These are phyloP conservation scores for Caiman crocodilus DNA, from an alignment of 2,797 vertebrate species.

Conservation along the genomic window DNA sequence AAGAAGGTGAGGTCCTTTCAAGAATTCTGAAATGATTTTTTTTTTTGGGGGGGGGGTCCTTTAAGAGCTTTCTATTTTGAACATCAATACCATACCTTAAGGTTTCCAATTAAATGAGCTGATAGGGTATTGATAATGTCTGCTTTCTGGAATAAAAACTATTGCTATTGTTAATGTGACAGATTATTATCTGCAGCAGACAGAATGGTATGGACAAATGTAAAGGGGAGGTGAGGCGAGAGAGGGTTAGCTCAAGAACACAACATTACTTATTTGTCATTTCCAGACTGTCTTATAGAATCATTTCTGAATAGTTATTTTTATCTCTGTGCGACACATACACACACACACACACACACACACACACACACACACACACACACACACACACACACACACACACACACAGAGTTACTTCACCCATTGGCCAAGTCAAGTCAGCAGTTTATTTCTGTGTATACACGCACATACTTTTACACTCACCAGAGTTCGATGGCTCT, in stretches of 20 bases:
- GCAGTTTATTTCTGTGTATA: neutral
- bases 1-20: constrained; percentile 1
- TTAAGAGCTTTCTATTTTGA: constrained; percentile 56
- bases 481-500: too few species aligned
- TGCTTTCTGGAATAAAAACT: constrained; percentile 76
- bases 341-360: too few species aligned
- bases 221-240: constrained; percentile 43
- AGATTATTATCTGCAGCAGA: constrained; percentile 77
- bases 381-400: neutral
- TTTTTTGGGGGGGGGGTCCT: neutral
- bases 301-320: too few species aligned
- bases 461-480: neutral
- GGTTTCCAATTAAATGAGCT: constrained; percentile 80
- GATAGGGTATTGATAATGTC: constrained; percentile 74
- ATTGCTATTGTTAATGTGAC: constrained; percentile 76
- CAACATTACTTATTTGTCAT: too few species aligned
- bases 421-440: neutral
- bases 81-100: constrained; percentile 49
- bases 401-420: neutral
- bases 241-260: constrained; percentile 35
- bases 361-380: too few species aligned
- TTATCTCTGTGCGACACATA: too few species aligned
- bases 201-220: constrained; percentile 60
- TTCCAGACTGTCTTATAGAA: too few species aligned
- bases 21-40: constrained; percentile 14